Evolutionary conservation across 2,113 vertebrate species (phyloP).

Genomic region (Channa maculata): DNA sequence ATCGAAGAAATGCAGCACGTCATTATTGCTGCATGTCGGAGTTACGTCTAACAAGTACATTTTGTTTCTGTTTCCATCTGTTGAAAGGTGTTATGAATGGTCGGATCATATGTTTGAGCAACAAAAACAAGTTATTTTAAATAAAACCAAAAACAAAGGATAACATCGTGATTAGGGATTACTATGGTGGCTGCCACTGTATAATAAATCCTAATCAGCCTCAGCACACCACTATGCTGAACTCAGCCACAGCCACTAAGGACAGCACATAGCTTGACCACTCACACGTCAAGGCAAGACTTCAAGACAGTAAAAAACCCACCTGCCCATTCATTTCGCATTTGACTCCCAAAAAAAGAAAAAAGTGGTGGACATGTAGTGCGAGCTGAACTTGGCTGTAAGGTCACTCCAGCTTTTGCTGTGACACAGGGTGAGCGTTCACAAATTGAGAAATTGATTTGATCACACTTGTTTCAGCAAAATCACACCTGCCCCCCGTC

Average conservation of each 20-base stretch:
- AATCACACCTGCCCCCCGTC: background rate
- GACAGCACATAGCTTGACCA: constrained; percentile 25
- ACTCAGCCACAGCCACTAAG: constrained; percentile 31
- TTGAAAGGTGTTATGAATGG: constrained; percentile 28
- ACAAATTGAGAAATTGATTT: constrained; percentile 39
- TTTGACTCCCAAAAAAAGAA: constrained; percentile 39
- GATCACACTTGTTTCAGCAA: constrained; percentile 14
- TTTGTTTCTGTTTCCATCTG: background rate
- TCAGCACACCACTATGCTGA: constrained; percentile 13
- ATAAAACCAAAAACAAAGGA: background rate
- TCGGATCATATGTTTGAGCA: constrained; percentile 10
- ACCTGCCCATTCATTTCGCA: constrained; percentile 42
- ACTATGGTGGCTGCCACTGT: constrained; percentile 50
- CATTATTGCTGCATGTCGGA: constrained; percentile 16
- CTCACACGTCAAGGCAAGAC: constrained; percentile 11
- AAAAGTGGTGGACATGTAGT: constrained; percentile 21
- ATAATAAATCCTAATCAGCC: constrained; percentile 27
- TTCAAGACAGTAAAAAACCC: constrained; percentile 4
- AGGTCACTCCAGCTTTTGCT: constrained; percentile 47
- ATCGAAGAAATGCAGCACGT: constrained; percentile 27
- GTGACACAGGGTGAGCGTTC: constrained; percentile 23
- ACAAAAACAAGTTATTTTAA: constrained; percentile 10
- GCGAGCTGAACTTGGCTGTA: constrained; percentile 58
- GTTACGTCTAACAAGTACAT: background rate
- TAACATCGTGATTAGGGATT: constrained; percentile 7